These are phyloP conservation scores for Arctocebus calabarensis DNA, from an alignment of 2,797 vertebrate genomes.

Conservation along the genomic window DNA sequence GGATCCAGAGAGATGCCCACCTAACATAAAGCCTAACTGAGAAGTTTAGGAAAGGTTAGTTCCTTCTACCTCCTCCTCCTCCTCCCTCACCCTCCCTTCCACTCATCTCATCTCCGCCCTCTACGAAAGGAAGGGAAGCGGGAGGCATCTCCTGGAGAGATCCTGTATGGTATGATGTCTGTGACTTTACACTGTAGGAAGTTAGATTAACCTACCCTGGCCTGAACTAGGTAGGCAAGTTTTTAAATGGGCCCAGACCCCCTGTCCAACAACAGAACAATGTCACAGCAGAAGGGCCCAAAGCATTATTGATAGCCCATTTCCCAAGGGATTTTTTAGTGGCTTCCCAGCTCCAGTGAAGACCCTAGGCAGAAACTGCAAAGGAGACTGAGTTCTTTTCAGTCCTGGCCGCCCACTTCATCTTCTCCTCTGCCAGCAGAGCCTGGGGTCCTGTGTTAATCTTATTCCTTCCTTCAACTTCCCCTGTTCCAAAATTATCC, in stretches of 20 bases:
- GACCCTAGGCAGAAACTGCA: not conserved
- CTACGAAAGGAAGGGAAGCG: not conserved
- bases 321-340: not conserved
- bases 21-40: not conserved
- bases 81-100: not conserved
- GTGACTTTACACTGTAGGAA: not conserved
- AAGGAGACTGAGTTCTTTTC: slow-evolving; percentile 21
- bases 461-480: not conserved
- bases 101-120: not conserved
- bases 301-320: not conserved
- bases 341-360: not conserved
- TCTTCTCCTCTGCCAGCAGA: not conserved
- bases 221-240: slow-evolving; percentile 20
- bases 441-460: not conserved
- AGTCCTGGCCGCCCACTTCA: not conserved
- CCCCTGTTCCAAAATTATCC: slow-evolving; percentile 20
- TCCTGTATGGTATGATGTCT: not conserved
- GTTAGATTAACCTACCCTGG: not conserved
- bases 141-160: not conserved
- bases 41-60: not conserved
- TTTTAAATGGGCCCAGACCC: slow-evolving; percentile 11
- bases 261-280: not conserved
- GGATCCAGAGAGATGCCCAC: not conserved
- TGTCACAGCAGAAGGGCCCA: not conserved
- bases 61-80: not conserved